phyloP scores from a whole-genome alignment of 2,797 vertebrate genomes.

The Myripristis jacobus region DNA sequence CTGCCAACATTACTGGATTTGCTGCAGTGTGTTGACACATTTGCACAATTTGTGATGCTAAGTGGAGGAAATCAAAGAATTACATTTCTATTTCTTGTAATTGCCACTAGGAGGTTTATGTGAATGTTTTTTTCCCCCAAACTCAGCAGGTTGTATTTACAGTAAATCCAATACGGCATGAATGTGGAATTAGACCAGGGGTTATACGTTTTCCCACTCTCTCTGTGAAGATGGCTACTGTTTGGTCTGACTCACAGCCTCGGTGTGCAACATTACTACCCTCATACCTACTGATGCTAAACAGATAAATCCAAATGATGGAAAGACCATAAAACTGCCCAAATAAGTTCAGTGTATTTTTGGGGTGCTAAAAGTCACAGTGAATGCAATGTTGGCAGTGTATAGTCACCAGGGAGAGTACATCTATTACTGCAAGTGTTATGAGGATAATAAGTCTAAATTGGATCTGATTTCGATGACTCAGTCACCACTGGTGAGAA shows the following conservation, averaged over 20 bases:
- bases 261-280: conserved; percentile 30
- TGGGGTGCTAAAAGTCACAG: conserved; percentile 49
- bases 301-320: conserved; percentile 56
- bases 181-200: too few relatives aligned
- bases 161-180: too few relatives aligned
- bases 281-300: conserved; percentile 39
- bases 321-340: conserved; percentile 42
- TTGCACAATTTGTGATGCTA: too few relatives aligned
- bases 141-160: too few relatives aligned
- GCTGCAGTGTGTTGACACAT: too few relatives aligned
- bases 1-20: too few relatives aligned
- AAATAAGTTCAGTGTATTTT: conserved; percentile 48
- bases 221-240: conserved; percentile 35
- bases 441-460: conserved; percentile 24
- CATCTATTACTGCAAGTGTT: conserved; percentile 27
- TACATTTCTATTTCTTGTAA: too few relatives aligned
- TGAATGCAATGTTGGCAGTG: conserved; percentile 42
- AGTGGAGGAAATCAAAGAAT: too few relatives aligned
- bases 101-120: too few relatives aligned
- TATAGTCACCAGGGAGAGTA: conserved; percentile 23
- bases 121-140: too few relatives aligned
- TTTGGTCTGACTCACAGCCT: conserved; percentile 38
- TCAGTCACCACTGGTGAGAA: conserved; percentile 25
- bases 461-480: conserved; percentile 16
- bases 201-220: not conserved